A percentile compares a stretch with the other conserved stretches of the same genome.
Conservation (phyloP, 2,888 invertebrate species). For the Rapana venosa region DNA sequence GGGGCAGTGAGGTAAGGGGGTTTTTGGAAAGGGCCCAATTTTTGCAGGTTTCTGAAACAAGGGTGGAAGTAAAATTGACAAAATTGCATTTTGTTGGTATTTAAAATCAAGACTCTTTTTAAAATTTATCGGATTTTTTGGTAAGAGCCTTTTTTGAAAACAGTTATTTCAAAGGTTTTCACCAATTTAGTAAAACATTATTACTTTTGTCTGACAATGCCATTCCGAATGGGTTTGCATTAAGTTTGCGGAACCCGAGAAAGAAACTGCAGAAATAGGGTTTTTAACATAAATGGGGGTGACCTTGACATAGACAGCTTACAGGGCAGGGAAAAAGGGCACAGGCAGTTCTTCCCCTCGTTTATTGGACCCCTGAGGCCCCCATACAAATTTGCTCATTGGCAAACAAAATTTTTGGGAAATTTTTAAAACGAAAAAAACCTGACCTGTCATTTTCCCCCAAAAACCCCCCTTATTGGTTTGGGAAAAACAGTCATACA, state of each 20-base stretch:
- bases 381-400: slow-evolving; percentile 13
- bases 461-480: slow-evolving; percentile 20
- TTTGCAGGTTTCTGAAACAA: background rate
- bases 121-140: background rate
- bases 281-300: background rate
- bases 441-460: background rate
- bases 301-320: slow-evolving; percentile 27
- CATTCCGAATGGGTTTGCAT: slow-evolving; percentile 11
- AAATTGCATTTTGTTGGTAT: background rate
- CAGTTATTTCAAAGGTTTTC: background rate
- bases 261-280: background rate
- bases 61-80: background rate
- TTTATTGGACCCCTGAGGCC: background rate
- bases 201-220: background rate
- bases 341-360: slow-evolving; percentile 20
- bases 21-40: background rate
- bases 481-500: background rate
- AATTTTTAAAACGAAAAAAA: background rate
- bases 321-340: background rate
- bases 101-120: background rate
- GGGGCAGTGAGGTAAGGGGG: background rate
- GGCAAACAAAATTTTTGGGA: background rate
- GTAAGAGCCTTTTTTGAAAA: background rate
- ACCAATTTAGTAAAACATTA: background rate
- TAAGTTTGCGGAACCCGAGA: background rate